phyloP scores from a whole-genome alignment of 2,797 vertebrate species.

The Neopelma chrysocephalum region DNA sequence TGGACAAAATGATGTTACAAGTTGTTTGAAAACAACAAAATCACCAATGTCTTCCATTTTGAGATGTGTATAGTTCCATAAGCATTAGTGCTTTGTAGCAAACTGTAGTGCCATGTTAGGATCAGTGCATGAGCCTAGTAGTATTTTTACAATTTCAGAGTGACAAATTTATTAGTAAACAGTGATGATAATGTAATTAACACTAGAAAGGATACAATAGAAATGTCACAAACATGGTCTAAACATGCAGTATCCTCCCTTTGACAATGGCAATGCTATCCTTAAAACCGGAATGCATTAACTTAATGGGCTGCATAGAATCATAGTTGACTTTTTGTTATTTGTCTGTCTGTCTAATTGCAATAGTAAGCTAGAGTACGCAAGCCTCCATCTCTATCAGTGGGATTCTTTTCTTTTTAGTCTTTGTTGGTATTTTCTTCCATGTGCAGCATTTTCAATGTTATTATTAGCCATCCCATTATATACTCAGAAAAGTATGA shows the following conservation, averaged over 20 bases:
- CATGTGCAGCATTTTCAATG: neutral
- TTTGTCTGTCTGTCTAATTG: neutral
- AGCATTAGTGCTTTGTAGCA: conserved; percentile 94
- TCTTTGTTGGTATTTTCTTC: conserved; percentile 8
- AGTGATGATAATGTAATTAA: conserved; percentile 76
- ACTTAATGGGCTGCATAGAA: conserved; percentile 17
- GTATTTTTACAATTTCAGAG: conserved; percentile 85
- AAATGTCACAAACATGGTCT: conserved; percentile 57
- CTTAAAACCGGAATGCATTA: conserved; percentile 45
- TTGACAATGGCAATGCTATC: conserved; percentile 59
- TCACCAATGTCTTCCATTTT: conserved; percentile 99
- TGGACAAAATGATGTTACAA: conserved; percentile 97
- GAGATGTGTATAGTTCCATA: conserved; percentile 99
- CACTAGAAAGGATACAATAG: conserved; percentile 64
- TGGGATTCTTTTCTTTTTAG: neutral
- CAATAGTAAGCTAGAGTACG: neutral
- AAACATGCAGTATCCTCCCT: conserved; percentile 78
- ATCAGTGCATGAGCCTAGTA: conserved; percentile 96
- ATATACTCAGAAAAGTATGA: neutral
- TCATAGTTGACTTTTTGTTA: conserved; percentile 6
- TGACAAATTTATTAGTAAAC: conserved; percentile 74
- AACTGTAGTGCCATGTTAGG: conserved; percentile 89
- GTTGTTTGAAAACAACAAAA: conserved; percentile 99
- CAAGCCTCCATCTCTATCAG: neutral
- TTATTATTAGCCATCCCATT: neutral